phyloP scores from a whole-genome alignment of 2,888 invertebrate species.

The Ypsolopha sequella region DNA sequence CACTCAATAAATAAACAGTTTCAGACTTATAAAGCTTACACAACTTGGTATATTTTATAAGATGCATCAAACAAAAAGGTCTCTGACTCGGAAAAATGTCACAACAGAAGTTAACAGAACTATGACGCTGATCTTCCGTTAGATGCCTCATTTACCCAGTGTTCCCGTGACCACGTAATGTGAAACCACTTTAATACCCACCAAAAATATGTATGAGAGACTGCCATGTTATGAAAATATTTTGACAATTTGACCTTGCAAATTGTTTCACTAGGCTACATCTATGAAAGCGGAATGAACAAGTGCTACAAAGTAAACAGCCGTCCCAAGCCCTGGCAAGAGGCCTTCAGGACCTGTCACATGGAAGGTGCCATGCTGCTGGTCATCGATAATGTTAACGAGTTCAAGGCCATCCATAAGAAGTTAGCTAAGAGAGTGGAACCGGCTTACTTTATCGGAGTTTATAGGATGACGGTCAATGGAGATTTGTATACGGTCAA shows the following conservation, averaged over 20 bases:
- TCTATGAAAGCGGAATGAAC: not conserved
- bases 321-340: constrained; percentile 15
- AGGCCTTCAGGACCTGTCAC: constrained; percentile 21
- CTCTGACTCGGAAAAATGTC: too few species aligned
- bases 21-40: too few species aligned
- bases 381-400: constrained; percentile 1
- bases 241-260: not conserved
- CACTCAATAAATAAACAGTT: too few species aligned
- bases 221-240: too few species aligned
- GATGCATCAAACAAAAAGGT: too few species aligned
- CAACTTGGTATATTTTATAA: too few species aligned
- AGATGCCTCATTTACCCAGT: too few species aligned
- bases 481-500: constrained; percentile 9
- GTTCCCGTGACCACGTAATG: too few species aligned
- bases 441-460: constrained; percentile 5
- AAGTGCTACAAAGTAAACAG: constrained; percentile 19
- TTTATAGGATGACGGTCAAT: not conserved
- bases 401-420: not conserved
- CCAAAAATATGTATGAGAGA: too few species aligned
- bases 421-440: not conserved
- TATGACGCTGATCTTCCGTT: too few species aligned
- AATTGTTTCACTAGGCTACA: not conserved
- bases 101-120: too few species aligned
- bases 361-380: constrained; percentile 13
- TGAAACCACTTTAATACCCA: too few species aligned